Evolutionary conservation across 92 coral and sea anemone species (phyloP).

Genomic region (Epizoanthus ramosus): DNA sequence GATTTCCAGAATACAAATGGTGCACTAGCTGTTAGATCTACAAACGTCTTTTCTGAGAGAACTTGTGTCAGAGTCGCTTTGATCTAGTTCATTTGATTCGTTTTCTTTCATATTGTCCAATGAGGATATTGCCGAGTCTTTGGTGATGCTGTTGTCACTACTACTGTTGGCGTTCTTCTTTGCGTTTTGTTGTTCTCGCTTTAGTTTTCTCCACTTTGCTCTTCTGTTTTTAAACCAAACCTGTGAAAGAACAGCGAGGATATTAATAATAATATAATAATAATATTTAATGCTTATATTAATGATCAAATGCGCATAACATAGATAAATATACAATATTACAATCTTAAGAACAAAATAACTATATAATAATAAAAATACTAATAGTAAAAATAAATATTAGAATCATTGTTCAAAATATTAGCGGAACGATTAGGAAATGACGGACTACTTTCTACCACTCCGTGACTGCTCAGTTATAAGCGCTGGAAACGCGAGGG

Average conservation of each 20-base stretch:
- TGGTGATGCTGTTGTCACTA: constrained; percentile 12
- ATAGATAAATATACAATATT: too few species aligned
- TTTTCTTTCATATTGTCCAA: constrained; percentile 24
- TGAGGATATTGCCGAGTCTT: constrained; percentile 26
- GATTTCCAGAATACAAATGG: background rate
- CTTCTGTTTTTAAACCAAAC: constrained; percentile 99
- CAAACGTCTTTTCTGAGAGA: background rate
- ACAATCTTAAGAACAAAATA: too few species aligned
- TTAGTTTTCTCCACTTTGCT: constrained; percentile 98
- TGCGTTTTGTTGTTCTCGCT: constrained; percentile 75
- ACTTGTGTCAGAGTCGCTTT: background rate
- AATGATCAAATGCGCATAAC: too few species aligned
- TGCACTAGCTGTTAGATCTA: constrained; percentile 4
- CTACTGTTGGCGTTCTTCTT: constrained; percentile 46
- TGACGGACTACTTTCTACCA: too few species aligned
- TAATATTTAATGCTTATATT: too few species aligned
- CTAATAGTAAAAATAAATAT: too few species aligned
- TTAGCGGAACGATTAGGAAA: background rate
- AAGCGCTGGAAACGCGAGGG: too few species aligned
- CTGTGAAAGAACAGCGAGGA: constrained; percentile 33
- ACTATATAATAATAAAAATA: too few species aligned
- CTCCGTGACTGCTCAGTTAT: too few species aligned
- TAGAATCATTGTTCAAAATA: too few species aligned
- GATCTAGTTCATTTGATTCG: constrained; percentile 18
- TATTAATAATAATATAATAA: too few species aligned